A percentile compares a stretch with the other conserved stretches of the same genome.
These are phyloP conservation scores for Xenopus borealis DNA, from an alignment of 2,113 vertebrate genomes.

Conservation along the genomic window DNA sequence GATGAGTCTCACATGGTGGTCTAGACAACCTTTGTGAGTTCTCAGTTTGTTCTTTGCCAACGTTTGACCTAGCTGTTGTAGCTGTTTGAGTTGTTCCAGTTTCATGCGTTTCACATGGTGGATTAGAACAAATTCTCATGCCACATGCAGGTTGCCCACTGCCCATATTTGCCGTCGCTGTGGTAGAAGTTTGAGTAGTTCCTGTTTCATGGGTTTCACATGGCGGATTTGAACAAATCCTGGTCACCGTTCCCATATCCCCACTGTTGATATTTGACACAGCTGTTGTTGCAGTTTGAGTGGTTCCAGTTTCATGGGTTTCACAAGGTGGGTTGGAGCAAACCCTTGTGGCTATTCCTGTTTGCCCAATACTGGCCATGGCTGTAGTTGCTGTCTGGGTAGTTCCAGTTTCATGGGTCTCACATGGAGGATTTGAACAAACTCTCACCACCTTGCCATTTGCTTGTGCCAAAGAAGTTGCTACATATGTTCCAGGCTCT, in stretches of 20 bases:
- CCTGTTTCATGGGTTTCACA: constrained; percentile 64
- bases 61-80: constrained; percentile 63
- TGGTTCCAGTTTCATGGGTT: constrained; percentile 64
- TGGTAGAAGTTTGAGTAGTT: constrained; percentile 65
- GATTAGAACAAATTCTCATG: constrained; percentile 66
- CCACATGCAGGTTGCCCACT: constrained; percentile 44
- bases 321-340: constrained; percentile 52
- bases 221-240: constrained; percentile 53
- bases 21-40: constrained; percentile 28
- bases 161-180: constrained; percentile 60
- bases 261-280: constrained; percentile 53
- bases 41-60: constrained; percentile 53
- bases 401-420: constrained; percentile 80
- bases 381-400: constrained; percentile 77
- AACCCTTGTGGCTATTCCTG: constrained; percentile 44
- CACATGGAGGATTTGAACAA: constrained; percentile 71
- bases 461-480: constrained; percentile 51
- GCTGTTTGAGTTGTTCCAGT: constrained; percentile 79
- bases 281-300: constrained; percentile 67
- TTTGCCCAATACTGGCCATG: constrained; percentile 60
- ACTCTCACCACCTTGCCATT: constrained; percentile 59
- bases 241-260: constrained; percentile 48
- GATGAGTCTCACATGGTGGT: constrained; percentile 59
- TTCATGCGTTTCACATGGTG: constrained; percentile 76
- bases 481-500: constrained; percentile 53